A percentile compares a stretch with the other conserved stretches of the same genome.
phyloP scores from a whole-genome alignment of 53 echinoderm and acorn worm species.

The Crossaster papposus region DNA sequence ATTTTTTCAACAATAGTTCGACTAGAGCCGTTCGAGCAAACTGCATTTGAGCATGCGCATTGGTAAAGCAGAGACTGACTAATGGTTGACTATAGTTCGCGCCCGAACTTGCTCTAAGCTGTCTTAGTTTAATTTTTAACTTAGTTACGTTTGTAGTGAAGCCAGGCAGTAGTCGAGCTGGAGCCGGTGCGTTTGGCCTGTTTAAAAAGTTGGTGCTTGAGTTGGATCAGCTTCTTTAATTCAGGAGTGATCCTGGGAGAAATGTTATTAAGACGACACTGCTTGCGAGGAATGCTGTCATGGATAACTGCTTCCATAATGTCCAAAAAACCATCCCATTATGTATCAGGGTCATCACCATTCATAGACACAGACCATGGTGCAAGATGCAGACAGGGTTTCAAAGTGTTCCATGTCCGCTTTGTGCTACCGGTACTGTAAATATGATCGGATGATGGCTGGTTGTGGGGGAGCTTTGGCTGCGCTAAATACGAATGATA shows the following conservation, averaged over 20 bases:
- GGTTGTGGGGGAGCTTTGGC: constrained; percentile 44
- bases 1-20: too few relatives aligned
- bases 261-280: not conserved
- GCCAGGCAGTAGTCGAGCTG: not conserved
- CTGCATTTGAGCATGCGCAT: too few relatives aligned
- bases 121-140: constrained; percentile 12
- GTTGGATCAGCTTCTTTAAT: not conserved
- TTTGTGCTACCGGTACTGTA: constrained; percentile 36
- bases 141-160: constrained; percentile 29
- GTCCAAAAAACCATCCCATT: constrained; percentile 24
- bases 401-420: constrained; percentile 48
- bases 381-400: constrained; percentile 47
- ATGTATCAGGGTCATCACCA: constrained; percentile 27
- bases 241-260: constrained; percentile 14
- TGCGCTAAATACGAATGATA: too few relatives aligned
- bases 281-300: constrained; percentile 17
- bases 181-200: not conserved
- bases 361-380: constrained; percentile 47
- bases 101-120: too few relatives aligned
- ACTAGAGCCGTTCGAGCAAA: too few relatives aligned
- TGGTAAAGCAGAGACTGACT: too few relatives aligned
- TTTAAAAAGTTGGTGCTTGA: constrained; percentile 31
- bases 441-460: constrained; percentile 28
- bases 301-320: constrained; percentile 13
- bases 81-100: too few relatives aligned